Percentiles rank a stretch among this genome's conserved stretches.
phyloP scores from a whole-genome alignment of 2,113 vertebrate genomes.

The Lontra canadensis region DNA sequence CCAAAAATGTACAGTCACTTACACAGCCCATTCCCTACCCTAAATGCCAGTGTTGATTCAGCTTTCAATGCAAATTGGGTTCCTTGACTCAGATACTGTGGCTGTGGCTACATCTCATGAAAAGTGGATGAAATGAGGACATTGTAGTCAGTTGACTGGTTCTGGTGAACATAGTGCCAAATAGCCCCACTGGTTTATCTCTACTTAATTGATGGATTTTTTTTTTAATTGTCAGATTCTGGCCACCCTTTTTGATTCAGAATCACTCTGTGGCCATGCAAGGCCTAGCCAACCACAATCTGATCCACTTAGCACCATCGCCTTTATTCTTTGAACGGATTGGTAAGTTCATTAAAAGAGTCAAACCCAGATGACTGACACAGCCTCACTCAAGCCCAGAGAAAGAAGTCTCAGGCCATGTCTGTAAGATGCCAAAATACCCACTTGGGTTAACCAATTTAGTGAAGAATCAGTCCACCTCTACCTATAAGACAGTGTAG shows the following conservation, averaged over 20 bases:
- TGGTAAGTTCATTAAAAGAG: constrained; percentile 34
- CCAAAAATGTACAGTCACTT: neutral
- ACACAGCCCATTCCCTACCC: neutral
- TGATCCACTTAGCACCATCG: neutral
- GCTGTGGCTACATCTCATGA: neutral
- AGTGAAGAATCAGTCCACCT: neutral
- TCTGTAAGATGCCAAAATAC: constrained; percentile 30
- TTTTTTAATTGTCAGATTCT: constrained; percentile 41
- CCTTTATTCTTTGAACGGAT: constrained; percentile 54
- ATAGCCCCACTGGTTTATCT: neutral
- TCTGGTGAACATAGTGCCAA: neutral
- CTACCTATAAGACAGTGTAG: neutral
- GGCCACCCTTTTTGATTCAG: constrained; percentile 32
- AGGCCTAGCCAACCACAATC: neutral
- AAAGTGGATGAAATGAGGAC: constrained; percentile 32
- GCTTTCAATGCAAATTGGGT: neutral
- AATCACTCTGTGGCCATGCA: neutral
- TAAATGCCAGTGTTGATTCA: neutral
- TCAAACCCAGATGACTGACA: neutral
- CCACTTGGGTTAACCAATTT: neutral
- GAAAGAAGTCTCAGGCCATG: constrained; percentile 3
- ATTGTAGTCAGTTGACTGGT: constrained; percentile 10
- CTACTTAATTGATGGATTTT: constrained; percentile 16
- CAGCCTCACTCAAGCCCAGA: neutral
- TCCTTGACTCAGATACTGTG: neutral